Base-by-base conservation (phyloP, 1,140 invertebrate species). In the Papilio polyxenes region DNA sequence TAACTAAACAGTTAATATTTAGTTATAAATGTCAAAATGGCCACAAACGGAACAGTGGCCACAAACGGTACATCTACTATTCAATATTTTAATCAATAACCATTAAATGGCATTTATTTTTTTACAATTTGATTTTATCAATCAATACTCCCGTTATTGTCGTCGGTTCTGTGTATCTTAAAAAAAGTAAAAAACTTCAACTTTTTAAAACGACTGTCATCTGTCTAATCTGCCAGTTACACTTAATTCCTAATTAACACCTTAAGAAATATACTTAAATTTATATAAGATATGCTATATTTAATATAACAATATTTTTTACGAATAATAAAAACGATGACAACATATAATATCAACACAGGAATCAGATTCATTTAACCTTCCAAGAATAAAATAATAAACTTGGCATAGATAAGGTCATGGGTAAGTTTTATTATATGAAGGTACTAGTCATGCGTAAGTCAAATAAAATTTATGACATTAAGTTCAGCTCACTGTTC, bases 81-180 rank as follows among this genome's bases (percentile, higher is more conserved):
- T n/a, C n/a, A 62, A 79, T 62, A 79, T 65, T 65, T n/a, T 62
- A 4, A 62, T n/a, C 59, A 62, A 20, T 78, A 78, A 59, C 74
- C 81, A 83, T 81, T 83, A 81, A 75, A 87, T 87, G 83, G 83
- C 77, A 83, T 75, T 81, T 37, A 20, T 78, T 40, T 59, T 80
- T 40, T 80, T 80, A 80, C 40, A 80, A 48, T 40, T 48, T 59
- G 31, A 40, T 59, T 77, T 77, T 62, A 31, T 59, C 77, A 56
- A 31, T 82, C 81, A 85, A 81, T 82, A 84, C 59, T 83, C 75
- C 82, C 75, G 81, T 85, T 87, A 87, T 87, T 87, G 86, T 87
- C 86, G 81, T 87, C 65, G 80, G 80, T 82, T 83, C 82, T 59
- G 49, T 75, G 79, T 82, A 78, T 82, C 53, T n/a, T 65, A 20